Evolutionary conservation across 1,140 invertebrate genomes (phyloP), one percentile per base, ranked within the genome.

Genomic region (Lordiphosa collinella): DNA sequence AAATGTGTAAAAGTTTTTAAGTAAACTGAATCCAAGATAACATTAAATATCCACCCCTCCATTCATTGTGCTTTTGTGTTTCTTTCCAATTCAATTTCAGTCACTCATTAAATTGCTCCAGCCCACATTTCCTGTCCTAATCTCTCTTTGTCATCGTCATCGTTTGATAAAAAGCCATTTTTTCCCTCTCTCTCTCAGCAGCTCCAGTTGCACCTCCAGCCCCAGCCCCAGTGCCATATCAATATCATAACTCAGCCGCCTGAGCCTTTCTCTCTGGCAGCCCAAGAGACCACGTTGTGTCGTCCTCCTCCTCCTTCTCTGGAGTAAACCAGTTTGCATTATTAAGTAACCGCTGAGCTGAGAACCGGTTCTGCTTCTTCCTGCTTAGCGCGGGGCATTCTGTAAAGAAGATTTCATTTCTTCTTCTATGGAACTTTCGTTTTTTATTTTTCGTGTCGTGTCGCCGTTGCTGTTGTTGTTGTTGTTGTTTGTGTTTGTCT

Each of bases 251-350:
- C 64, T 56, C 49, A 50, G 44, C 14, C 31, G 29, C 13, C 46
- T 6, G 52, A 50, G 52, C 63, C 63, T 66, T 66, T 66, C 63
- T 66, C 63, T 34, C 34, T 66, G 62, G 16, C 36, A 25, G 38
- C 41, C n/a, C n/a, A n/a, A n/a, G n/a, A n/a, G n/a, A n/a, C n/a
- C n/a, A n/a, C n/a, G n/a, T 18, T 4, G 1, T 18, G 18, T 25
- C 22, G 5, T 57, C 63, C 52, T 43, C 40, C 25, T 18, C 34
- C 18, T 40, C 62, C 59, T 69, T 56, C 66, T 69, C 55, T 37
- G 29, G 44, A 48, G 50, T 54, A 80, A 80, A 80, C 76, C 76
- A 59, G 76, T 82, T 80, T 80, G 76, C 66, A 76, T 82, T 80
- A 80, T 80, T 80, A 76, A 80, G 76, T 80, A 80, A 80, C 76